These are phyloP conservation scores for Lepidurus packardi DNA, from an alignment of 1,140 invertebrate species.

Conservation along the genomic window DNA sequence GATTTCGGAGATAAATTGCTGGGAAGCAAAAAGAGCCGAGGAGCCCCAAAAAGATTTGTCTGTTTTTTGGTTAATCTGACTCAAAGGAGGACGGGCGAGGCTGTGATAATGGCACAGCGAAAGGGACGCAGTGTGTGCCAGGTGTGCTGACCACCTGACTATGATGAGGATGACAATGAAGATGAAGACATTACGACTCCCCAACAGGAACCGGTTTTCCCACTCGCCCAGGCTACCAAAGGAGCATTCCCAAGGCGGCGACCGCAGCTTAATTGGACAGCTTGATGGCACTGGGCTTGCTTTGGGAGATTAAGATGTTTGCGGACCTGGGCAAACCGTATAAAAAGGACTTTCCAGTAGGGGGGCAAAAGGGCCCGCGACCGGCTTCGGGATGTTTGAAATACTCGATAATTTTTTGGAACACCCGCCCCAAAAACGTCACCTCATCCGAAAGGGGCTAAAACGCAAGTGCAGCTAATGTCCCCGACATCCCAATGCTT, in stretches of 20 bases:
- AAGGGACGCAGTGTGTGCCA: background rate
- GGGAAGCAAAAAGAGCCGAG: background rate
- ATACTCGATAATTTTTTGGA: too few species aligned
- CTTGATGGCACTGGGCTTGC: conserved; percentile 20
- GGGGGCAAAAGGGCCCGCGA: background rate
- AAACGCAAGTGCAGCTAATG: background rate
- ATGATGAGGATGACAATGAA: conserved; percentile 22
- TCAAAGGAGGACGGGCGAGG: background rate
- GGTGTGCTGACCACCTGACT: conserved; percentile 20
- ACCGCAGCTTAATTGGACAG: conserved; percentile 21
- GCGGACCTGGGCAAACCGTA: conserved; percentile 8
- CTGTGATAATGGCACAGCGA: conserved; percentile 6
- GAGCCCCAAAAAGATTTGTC: background rate
- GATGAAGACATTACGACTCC: conserved; percentile 14
- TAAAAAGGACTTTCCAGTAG: background rate
- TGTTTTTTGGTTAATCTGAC: background rate
- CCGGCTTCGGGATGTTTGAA: too few species aligned
- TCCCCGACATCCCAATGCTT: background rate
- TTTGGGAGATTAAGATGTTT: conserved; percentile 20
- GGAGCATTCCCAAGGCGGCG: conserved; percentile 16
- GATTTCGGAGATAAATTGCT: background rate
- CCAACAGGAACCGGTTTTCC: conserved; percentile 7
- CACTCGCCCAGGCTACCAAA: conserved; percentile 12
- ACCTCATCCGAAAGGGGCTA: background rate
- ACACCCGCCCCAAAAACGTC: too few species aligned